Conservation (phyloP, 2,113 vertebrate genomes). For the Odocoileus hemionus region DNA sequence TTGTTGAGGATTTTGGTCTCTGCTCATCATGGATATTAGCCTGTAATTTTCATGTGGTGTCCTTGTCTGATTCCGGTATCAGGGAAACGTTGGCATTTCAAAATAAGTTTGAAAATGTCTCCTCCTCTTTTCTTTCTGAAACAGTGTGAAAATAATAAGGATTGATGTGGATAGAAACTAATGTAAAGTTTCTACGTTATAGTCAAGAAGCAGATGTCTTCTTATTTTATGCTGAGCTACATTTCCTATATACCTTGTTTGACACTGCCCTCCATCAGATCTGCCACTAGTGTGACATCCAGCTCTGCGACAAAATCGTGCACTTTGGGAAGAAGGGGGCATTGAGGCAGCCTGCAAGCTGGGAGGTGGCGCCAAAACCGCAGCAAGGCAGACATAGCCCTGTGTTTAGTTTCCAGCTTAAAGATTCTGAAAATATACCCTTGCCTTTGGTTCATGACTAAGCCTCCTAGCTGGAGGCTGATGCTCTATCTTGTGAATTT, state of each 20-base stretch:
- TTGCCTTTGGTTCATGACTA: conserved; percentile 91
- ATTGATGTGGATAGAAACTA: background rate
- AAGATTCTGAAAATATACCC: conserved; percentile 96
- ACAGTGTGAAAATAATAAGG: background rate
- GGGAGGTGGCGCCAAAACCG: conserved; percentile 90
- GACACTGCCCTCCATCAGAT: conserved; percentile 87
- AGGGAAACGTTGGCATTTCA: background rate
- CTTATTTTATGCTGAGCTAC: background rate
- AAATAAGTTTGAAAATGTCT: background rate
- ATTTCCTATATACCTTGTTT: background rate
- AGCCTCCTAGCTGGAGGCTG: conserved; percentile 85
- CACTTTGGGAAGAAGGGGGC: conserved; percentile 94
- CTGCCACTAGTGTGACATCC: conserved; percentile 85
- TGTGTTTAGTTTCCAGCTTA: conserved; percentile 93
- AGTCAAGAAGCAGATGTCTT: background rate
- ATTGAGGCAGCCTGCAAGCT: conserved; percentile 92
- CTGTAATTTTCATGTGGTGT: background rate
- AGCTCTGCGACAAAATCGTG: conserved; percentile 92
- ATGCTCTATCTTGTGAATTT: conserved; percentile 93
- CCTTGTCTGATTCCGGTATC: background rate
- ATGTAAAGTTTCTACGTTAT: background rate
- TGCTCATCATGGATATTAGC: background rate
- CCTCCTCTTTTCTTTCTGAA: background rate
- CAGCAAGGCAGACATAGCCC: conserved; percentile 88
- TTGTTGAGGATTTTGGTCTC: background rate